Conservation (phyloP, 2,888 invertebrate genomes). For the Rhyacophila evoluta region DNA sequence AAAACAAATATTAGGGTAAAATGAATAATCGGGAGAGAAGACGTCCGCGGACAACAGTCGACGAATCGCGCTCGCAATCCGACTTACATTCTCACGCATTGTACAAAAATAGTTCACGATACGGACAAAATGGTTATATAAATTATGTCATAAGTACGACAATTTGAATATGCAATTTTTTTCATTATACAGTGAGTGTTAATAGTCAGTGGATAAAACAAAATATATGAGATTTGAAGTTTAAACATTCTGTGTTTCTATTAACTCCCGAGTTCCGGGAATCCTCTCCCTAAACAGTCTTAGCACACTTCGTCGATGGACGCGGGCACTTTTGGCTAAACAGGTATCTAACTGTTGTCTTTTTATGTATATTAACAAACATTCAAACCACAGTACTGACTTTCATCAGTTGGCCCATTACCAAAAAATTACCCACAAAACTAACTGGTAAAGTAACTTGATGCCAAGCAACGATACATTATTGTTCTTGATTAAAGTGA, state of each 20-base stretch:
- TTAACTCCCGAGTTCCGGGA: neutral
- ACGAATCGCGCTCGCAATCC: constrained; percentile 59
- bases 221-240: constrained; percentile 71
- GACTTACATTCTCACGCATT: constrained; percentile 58
- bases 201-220: constrained; percentile 73
- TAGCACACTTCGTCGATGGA: constrained; percentile 16
- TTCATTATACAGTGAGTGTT: constrained; percentile 66
- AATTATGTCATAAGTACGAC: constrained; percentile 62
- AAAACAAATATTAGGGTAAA: constrained; percentile 59
- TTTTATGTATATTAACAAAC: neutral
- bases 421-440: too few species aligned
- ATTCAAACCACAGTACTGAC: too few species aligned
- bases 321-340: constrained; percentile 17
- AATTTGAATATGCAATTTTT: constrained; percentile 66
- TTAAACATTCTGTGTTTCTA: constrained; percentile 60
- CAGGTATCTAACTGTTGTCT: constrained; percentile 21
- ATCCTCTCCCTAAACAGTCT: neutral
- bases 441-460: too few species aligned
- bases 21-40: constrained; percentile 56
- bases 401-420: too few species aligned
- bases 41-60: constrained; percentile 58
- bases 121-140: constrained; percentile 65
- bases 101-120: constrained; percentile 72
- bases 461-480: too few species aligned
- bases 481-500: too few species aligned